A percentile compares a stretch with the other conserved stretches of the same genome.
These are phyloP conservation scores for Coreius guichenoti DNA, from an alignment of 2,797 vertebrate species.

Conservation along the genomic window DNA sequence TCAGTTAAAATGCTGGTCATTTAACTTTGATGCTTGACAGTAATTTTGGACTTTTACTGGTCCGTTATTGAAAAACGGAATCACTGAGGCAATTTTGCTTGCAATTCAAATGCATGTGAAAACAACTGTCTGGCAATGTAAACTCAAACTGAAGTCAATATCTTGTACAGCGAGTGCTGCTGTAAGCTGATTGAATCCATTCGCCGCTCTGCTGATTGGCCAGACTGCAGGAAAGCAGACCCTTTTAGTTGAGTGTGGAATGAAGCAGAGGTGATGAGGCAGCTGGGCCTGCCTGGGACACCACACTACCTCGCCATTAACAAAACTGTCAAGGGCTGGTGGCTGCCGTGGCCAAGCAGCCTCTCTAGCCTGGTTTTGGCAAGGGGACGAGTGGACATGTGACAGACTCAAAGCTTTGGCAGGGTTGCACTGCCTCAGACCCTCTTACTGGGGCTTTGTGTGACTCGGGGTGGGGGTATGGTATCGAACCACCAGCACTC, in stretches of 20 bases:
- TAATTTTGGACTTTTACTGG: conserved; percentile 43
- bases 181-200: conserved; percentile 59
- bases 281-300: conserved; percentile 59
- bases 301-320: conserved; percentile 56
- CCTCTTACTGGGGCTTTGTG: conserved; percentile 59
- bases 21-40: conserved; percentile 50
- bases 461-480: conserved; percentile 46
- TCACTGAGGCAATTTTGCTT: conserved; percentile 8
- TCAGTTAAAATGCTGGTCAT: conserved; percentile 52
- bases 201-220: conserved; percentile 59
- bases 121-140: conserved; percentile 39
- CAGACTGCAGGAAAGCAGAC: conserved; percentile 49
- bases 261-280: conserved; percentile 61
- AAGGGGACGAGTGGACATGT: conserved; percentile 57
- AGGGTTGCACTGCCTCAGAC: conserved; percentile 51
- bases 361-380: conserved; percentile 60
- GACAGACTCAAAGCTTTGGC: conserved; percentile 63
- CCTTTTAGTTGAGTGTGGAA: conserved; percentile 44
- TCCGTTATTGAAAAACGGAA: conserved; percentile 44
- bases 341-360: conserved; percentile 57
- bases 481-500: conserved; percentile 42
- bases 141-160: conserved; percentile 50
- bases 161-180: conserved; percentile 48
- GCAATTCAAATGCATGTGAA: conserved; percentile 41
- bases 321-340: conserved; percentile 60